A percentile compares a stretch with the other conserved stretches of the same genome.
Evolutionary conservation across 2,113 vertebrate species (phyloP).

Genomic region (Galemys pyrenaicus): DNA sequence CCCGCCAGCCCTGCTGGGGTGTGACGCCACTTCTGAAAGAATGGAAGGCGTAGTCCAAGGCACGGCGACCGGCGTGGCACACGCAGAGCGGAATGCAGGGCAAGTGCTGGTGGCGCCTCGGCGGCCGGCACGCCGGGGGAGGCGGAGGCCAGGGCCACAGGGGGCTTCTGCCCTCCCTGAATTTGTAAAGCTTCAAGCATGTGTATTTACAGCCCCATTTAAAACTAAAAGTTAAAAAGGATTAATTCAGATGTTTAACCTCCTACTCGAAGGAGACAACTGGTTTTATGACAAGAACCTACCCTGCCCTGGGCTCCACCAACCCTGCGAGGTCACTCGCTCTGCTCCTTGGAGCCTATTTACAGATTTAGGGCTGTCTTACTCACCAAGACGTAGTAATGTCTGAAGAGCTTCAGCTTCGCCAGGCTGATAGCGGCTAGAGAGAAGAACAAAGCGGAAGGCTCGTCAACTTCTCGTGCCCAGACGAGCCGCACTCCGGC

Average conservation of each 20-base stretch:
- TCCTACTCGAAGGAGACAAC: accelerated
- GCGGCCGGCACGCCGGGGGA: too few relatives aligned
- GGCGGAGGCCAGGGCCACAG: accelerated
- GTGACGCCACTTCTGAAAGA: neutral
- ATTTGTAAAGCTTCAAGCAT: neutral
- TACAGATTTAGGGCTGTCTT: neutral
- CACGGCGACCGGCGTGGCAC: too few relatives aligned
- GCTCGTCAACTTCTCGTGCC: constrained; percentile 30
- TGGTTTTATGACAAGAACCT: neutral
- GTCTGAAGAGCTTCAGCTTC: constrained; percentile 93
- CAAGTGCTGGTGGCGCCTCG: neutral
- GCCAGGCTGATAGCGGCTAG: constrained; percentile 92
- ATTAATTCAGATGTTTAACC: neutral
- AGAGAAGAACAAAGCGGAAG: constrained; percentile 67
- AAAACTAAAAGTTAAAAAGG: neutral
- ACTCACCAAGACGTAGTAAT: constrained; percentile 94
- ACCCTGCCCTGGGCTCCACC: accelerated
- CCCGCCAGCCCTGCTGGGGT: neutral
- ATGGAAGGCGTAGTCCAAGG: neutral
- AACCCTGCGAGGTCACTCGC: neutral
- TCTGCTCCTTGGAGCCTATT: neutral
- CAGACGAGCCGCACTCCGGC: neutral
- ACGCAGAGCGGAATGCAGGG: neutral
- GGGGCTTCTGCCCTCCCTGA: neutral
- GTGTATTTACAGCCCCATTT: neutral